Evolutionary conservation across 1,140 invertebrate genomes (phyloP).

Genomic region (Scaptomyza montana): DNA sequence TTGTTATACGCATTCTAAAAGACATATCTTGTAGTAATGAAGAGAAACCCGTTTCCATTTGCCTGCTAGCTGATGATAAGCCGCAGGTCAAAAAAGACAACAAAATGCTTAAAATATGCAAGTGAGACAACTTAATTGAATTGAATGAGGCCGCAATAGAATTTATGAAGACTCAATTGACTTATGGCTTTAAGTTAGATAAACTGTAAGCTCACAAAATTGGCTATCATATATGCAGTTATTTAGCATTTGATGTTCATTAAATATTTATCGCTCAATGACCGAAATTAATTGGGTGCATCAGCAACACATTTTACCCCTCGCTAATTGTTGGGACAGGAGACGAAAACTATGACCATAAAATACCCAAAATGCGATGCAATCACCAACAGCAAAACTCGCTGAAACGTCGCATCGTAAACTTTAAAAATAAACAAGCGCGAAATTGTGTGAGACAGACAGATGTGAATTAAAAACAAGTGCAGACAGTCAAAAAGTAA

Average conservation of each 20-base stretch:
- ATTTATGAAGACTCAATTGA: too few species aligned
- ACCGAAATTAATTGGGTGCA: conserved; percentile 41
- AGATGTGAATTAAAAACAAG: neutral
- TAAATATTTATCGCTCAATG: conserved; percentile 71
- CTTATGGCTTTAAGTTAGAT: conserved; percentile 17
- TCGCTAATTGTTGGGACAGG: neutral
- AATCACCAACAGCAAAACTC: conserved; percentile 18
- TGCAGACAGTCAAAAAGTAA: conserved; percentile 25
- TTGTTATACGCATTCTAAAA: conserved; percentile 1
- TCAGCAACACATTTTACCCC: conserved; percentile 26
- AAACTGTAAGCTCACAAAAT: neutral
- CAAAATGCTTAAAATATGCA: conserved; percentile 52
- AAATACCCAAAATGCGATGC: conserved; percentile 22
- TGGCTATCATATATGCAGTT: conserved; percentile 48
- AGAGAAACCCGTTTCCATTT: conserved; percentile 56
- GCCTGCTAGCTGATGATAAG: conserved; percentile 46
- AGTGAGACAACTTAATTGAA: conserved; percentile 51
- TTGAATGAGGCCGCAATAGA: neutral
- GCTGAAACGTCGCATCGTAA: conserved; percentile 61
- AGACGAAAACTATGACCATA: conserved; percentile 34
- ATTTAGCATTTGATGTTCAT: conserved; percentile 56
- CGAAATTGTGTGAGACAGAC: conserved; percentile 54
- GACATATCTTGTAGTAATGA: neutral
- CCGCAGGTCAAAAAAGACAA: conserved; percentile 47
- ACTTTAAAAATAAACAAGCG: conserved; percentile 69